Percentiles rank a stretch among this genome's conserved stretches.
These are phyloP conservation scores for Erebia palarica DNA, from an alignment of 2,888 invertebrate genomes.

Conservation along the genomic window DNA sequence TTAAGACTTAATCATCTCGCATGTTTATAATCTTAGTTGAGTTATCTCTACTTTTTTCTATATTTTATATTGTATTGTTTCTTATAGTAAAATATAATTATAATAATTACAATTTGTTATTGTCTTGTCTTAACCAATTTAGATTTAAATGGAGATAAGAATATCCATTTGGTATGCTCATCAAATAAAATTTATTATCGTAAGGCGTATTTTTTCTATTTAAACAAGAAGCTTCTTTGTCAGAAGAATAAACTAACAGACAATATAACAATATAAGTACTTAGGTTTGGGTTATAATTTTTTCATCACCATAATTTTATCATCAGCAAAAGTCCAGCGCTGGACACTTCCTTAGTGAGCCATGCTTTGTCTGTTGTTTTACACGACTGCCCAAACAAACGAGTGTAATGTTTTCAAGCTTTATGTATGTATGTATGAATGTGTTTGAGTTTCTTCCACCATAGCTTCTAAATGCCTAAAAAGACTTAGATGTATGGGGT, in stretches of 20 bases:
- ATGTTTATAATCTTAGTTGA: conserved; percentile 1
- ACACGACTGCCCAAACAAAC: no score
- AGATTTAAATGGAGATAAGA: conserved; percentile 16
- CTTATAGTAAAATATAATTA: conserved; percentile 7
- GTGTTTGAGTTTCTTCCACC: no score
- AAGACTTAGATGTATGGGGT: no score
- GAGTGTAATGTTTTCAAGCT: no score
- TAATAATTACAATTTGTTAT: conserved; percentile 14
- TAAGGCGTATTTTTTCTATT: background rate
- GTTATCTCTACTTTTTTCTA: conserved; percentile 3
- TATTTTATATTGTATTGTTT: conserved; percentile 15
- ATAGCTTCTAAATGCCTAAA: no score
- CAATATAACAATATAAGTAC: no score
- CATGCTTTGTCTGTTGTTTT: no score
- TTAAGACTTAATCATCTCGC: background rate
- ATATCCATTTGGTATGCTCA: conserved; percentile 5
- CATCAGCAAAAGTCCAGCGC: no score
- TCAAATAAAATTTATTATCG: conserved; percentile 5
- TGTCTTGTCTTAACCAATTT: conserved; percentile 13
- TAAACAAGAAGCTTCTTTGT: background rate
- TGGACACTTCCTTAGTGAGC: no score
- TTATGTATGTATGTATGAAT: no score
- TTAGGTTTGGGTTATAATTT: no score
- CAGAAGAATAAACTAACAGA: background rate
- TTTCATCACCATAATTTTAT: no score